Percentiles rank a stretch among this genome's conserved stretches.
phyloP scores from a whole-genome alignment of 2,888 invertebrate species.

The Drosophila paramelanica region DNA sequence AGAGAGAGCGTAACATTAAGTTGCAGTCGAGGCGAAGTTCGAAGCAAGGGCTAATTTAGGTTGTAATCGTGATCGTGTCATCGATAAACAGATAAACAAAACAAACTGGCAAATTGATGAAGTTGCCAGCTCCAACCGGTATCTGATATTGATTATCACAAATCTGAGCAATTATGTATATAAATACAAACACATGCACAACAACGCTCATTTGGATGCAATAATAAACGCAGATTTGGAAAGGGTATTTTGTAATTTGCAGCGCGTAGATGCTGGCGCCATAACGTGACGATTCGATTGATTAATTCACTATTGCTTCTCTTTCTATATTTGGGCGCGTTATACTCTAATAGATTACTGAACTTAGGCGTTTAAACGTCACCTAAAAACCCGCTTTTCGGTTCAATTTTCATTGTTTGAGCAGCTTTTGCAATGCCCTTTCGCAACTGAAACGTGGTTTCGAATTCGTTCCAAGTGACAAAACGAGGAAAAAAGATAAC shows the following conservation, averaged over 20 bases:
- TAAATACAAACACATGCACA: background rate
- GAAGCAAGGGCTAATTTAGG: slow-evolving; percentile 46
- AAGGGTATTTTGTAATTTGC: slow-evolving; percentile 63
- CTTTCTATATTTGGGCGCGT: slow-evolving; percentile 28
- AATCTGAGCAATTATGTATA: slow-evolving; percentile 33
- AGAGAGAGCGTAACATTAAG: slow-evolving; percentile 30
- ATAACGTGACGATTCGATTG: slow-evolving; percentile 19
- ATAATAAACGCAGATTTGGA: slow-evolving; percentile 66
- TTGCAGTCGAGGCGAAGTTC: slow-evolving; percentile 1
- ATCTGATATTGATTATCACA: slow-evolving; percentile 25
- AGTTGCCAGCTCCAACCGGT: slow-evolving; percentile 24
- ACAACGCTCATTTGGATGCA: slow-evolving; percentile 37
- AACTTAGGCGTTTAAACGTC: slow-evolving; percentile 1
- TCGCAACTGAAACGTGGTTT: slow-evolving; percentile 65
- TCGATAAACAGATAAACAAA: slow-evolving; percentile 55
- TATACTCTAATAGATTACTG: slow-evolving; percentile 4
- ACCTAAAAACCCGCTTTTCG: slow-evolving; percentile 40
- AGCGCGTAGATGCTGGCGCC: slow-evolving; percentile 31
- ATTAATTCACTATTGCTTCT: slow-evolving; percentile 33
- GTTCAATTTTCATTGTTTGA: slow-evolving; percentile 54
- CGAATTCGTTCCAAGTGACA: slow-evolving; percentile 42
- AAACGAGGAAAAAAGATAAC: slow-evolving; percentile 39
- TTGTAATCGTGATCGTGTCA: slow-evolving; percentile 60
- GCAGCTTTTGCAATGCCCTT: slow-evolving; percentile 61
- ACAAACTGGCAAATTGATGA: slow-evolving; percentile 44